Percentiles rank a stretch among this genome's conserved stretches.
Conservation (phyloP, 2,888 invertebrate species). For the Linnaemya tessellans region DNA sequence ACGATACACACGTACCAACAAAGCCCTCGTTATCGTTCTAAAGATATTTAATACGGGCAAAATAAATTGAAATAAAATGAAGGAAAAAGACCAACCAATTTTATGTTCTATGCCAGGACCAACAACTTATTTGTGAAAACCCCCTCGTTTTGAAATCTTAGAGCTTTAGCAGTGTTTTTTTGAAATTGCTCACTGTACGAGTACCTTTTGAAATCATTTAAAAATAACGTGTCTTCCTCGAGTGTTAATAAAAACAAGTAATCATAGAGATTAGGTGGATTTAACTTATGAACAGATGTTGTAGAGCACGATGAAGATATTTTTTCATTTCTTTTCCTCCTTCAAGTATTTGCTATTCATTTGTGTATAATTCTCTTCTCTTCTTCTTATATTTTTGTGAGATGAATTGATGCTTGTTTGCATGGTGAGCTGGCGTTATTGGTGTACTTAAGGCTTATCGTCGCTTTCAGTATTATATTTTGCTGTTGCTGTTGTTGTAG, state of each 20-base stretch:
- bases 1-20: slow-evolving; percentile 31
- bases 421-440: slow-evolving; percentile 54
- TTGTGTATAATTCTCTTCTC: slow-evolving; percentile 2
- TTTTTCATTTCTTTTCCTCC: slow-evolving; percentile 7
- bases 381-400: not conserved
- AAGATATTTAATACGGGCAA: slow-evolving; percentile 1
- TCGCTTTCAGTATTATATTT: slow-evolving; percentile 23
- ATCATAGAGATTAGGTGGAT: slow-evolving; percentile 66
- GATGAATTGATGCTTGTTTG: slow-evolving; percentile 3
- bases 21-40: not conserved
- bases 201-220: slow-evolving; percentile 7
- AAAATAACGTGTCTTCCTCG: slow-evolving; percentile 33
- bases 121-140: not conserved
- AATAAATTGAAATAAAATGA: slow-evolving; percentile 9
- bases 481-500: not conserved
- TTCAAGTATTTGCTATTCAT: slow-evolving; percentile 45
- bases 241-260: slow-evolving; percentile 72
- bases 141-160: slow-evolving; percentile 3
- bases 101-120: not conserved
- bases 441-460: slow-evolving; percentile 66
- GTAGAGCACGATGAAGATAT: slow-evolving; percentile 53
- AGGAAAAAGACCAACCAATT: slow-evolving; percentile 24
- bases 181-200: not conserved
- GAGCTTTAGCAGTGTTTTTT: not conserved
- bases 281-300: slow-evolving; percentile 66